Evolutionary conservation across 2,888 invertebrate species (phyloP).

Genomic region (Elmis aenea): DNA sequence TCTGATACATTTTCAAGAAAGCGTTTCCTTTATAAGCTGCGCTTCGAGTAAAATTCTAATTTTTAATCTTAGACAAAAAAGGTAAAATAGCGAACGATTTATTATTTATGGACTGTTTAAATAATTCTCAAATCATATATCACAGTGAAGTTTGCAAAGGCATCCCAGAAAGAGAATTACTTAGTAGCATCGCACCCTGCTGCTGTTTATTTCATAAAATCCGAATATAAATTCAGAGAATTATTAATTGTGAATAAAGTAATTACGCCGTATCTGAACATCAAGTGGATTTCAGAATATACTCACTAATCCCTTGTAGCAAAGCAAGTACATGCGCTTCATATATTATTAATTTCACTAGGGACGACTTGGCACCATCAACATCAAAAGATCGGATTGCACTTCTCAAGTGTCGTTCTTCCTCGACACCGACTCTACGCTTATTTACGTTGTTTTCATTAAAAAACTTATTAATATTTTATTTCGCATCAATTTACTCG

Average conservation of each 20-base stretch:
- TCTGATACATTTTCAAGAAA: too few species aligned
- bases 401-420: slow-evolving; percentile 21
- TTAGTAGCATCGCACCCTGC: slow-evolving; percentile 36
- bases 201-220: slow-evolving; percentile 39
- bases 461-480: too few species aligned
- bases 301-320: slow-evolving; percentile 23
- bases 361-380: slow-evolving; percentile 19
- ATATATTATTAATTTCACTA: slow-evolving; percentile 29
- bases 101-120: slow-evolving; percentile 18
- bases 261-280: slow-evolving; percentile 34
- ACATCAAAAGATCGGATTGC: slow-evolving; percentile 29
- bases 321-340: slow-evolving; percentile 25
- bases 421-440: slow-evolving; percentile 8
- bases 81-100: slow-evolving; percentile 19
- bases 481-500: background rate
- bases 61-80: slow-evolving; percentile 16
- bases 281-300: slow-evolving; percentile 28
- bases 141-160: slow-evolving; percentile 12
- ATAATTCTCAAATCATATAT: slow-evolving; percentile 14
- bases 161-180: slow-evolving; percentile 35
- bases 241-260: slow-evolving; percentile 39
- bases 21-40: too few species aligned
- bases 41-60: too few species aligned
- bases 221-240: slow-evolving; percentile 35
- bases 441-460: slow-evolving; percentile 9